Base-by-base conservation (phyloP, 2,888 invertebrate genomes). In the Apodemia zela region DNA sequence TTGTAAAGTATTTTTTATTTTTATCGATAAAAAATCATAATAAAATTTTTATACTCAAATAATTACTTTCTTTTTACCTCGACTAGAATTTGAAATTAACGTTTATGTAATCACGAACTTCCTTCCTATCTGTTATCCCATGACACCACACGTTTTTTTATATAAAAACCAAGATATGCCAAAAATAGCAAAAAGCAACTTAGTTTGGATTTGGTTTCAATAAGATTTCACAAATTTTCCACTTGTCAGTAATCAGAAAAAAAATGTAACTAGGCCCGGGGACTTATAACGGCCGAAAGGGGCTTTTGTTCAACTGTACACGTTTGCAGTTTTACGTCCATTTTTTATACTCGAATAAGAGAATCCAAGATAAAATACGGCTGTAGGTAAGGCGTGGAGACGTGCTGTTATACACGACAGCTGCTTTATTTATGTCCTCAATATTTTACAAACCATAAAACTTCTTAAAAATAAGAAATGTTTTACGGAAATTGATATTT, bases 381-480 rank as follows among this genome's bases (percentile, higher is more conserved):
- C 80, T 78, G 76, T 79, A 80, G 84, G 85, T 82, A 81, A 76
- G 76, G 75, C 79, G 75, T 73, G 65, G 81, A 78, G 85, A 87
- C 87, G 88, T 87, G 87, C 85, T 54, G 54, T 54, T 87, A 87
- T 83, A 89, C 87, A 85, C 77, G 89, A 88, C 88, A 86, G 82
- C 79, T 74, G 75, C 79, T 77, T 89, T 89, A 89, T 89, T 89
- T 89, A 89, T 89, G 82, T 79, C 82, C 85, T 81, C 87, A 87
- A 89, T 89, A 89, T 89, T 89, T 89, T 85, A 89, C 88, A 89
- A 89, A 85, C 86, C 89, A 87, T 89, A 89, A 89, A 89, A 89
- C 85, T 88, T 86, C 75, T 81, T 42, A 42, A 42, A 83, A 88
- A 86, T 84, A 85, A 83, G 80, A 79, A 85, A 85, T 80, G 84